Base-by-base conservation (phyloP, 1,140 invertebrate genomes). In the Dysdera silvatica region DNA sequence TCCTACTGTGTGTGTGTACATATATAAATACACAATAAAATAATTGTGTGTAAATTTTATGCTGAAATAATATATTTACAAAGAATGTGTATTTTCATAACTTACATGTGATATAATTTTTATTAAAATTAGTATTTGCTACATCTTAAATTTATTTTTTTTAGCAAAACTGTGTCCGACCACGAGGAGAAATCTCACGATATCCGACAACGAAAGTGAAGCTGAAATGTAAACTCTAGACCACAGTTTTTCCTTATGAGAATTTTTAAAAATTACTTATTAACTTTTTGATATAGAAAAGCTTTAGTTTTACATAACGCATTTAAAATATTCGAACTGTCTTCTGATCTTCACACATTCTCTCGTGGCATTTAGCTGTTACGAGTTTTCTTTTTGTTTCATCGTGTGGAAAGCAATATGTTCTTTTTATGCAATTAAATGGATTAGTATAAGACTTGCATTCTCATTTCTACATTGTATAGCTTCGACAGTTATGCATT, bases 21-120 rank as follows among this genome's bases (percentile, higher is more conserved):
- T 8, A 20, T 10, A n/a, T 10, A 24, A 10, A 16, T 53, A 29
- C 24, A 6, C 48, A 28, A 45, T 37, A 28, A 20, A 40, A 5
- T 32, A 83, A 24, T 31, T 63, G 26, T 24, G 2, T 14, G 14
- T n/a, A 16, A 8, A 32, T 4, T n/a, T 40, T n/a, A 37, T 31
- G 10, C 23, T 2, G 14, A 2, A 51, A 18, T 4, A 14, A 23
- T 12, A 7, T 14, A 8, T 53, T 41, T 52, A 29, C 12, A 18
- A 7, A 16, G 8, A 8, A 10, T 23, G 45, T 26, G 10, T 26
- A 8, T 28, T 29, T 28, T 28, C 20, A 16, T 51, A 12, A 29
- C 14, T 26, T 51, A 12, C 16, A 26, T 8, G 12, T 14, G 12
- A 28, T 10, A 12, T 2, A 51, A 7, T 28, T 26, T 6, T 5